Evolutionary conservation across 2,888 invertebrate species (phyloP), one percentile per base, ranked within the genome.

Genomic region (Hipparchia sbordonii): DNA sequence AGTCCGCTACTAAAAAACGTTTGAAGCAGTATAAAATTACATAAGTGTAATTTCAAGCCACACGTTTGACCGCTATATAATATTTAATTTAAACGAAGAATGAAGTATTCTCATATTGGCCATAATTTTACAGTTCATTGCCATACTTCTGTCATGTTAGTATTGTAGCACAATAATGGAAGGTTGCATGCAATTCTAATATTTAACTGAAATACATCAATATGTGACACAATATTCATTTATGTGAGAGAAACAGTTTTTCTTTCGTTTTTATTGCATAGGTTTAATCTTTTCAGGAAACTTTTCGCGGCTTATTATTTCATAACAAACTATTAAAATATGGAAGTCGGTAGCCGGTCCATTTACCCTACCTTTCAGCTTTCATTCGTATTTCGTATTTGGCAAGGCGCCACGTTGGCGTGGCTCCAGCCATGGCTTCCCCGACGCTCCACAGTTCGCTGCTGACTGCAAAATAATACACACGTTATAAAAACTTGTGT

Each of bases 331-430:
- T 62, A 62, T 4, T 39, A 39, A 39, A 39, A 39, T 39, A 39
- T 10, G 10, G 7, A n/a, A 56, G 70, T 79, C 80, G 76, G 54
- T 74, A 69, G 75, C 74, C 13, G 1, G 67, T n/a, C 52, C 45
- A 8, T 70, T 74, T 72, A 85, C 89, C 88, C 82, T 80, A 80
- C 52, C 71, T 74, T 73, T 78, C 82, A 80, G 56, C 71, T 74
- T 73, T 78, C 82, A 79, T 74, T 70, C 79, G 84, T 82, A 89
- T 90, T 95, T 91, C 94, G 94, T 94, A 91, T 87, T 95, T 95
- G 95, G 95, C 94, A 79, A 0, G 1, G 1, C 46, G 90, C 95
- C 95, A 95, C 86, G 46, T 92, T 94, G 94, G 94, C 88, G 70
- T 72, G 6, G 66, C 74, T 87, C 94, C 94, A 90, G 82, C 75